Percentiles rank a stretch among this genome's conserved stretches.
These are phyloP conservation scores for Choloepus hoffmanni DNA, from an alignment of 2,113 vertebrate genomes.

Conservation along the genomic window DNA sequence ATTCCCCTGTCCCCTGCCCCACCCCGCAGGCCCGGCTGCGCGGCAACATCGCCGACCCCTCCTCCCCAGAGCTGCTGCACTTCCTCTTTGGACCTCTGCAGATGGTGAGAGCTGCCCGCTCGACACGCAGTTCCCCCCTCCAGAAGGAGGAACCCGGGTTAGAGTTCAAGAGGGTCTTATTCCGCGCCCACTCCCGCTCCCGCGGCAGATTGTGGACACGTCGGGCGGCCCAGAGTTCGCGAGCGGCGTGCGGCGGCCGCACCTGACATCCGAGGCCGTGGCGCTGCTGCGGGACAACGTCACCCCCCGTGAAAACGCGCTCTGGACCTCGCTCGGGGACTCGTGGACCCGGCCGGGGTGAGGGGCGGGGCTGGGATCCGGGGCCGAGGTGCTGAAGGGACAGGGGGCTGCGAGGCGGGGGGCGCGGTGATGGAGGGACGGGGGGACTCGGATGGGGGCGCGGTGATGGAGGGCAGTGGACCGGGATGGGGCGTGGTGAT, in stretches of 20 bases:
- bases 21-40: constrained; percentile 89
- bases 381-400: not conserved
- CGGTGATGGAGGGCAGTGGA: too few relatives aligned
- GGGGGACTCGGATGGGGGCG: not conserved
- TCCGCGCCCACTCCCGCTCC: not conserved
- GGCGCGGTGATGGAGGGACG: not conserved
- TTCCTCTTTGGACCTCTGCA: constrained; percentile 92
- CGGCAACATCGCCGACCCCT: constrained; percentile 89
- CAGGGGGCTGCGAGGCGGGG: too few relatives aligned
- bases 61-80: constrained; percentile 91
- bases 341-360: constrained; percentile 91
- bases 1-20: too few relatives aligned
- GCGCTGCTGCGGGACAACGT: constrained; percentile 88
- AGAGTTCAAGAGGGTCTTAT: not conserved
- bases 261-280: constrained; percentile 90
- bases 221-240: constrained; percentile 90
- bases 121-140: fast-evolving
- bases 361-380: not conserved
- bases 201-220: constrained; percentile 89
- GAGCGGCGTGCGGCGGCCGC: constrained; percentile 87
- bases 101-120: constrained; percentile 86
- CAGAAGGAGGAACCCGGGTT: not conserved
- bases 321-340: constrained; percentile 91
- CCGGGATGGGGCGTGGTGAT: not conserved
- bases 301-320: constrained; percentile 84